These are phyloP conservation scores for Clitarchus hookeri DNA, from an alignment of 2,888 invertebrate genomes.

Conservation along the genomic window DNA sequence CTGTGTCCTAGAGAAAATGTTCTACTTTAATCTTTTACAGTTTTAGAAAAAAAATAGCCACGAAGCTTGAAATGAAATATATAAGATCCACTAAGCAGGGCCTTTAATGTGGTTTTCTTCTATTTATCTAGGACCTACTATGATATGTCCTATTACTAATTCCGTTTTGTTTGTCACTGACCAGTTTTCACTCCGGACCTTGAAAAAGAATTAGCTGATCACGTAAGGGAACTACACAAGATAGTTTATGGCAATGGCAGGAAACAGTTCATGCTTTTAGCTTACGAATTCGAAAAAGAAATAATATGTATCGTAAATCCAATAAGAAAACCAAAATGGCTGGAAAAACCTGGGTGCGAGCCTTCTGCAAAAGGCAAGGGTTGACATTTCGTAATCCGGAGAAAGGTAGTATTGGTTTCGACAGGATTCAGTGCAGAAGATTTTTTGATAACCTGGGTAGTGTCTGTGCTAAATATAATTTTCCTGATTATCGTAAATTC, in stretches of 20 bases:
- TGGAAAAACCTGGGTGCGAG: not conserved
- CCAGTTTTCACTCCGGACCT: not conserved
- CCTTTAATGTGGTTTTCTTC: too few relatives aligned
- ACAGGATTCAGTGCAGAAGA: not conserved
- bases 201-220: conserved; percentile 4
- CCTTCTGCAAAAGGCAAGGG: not conserved
- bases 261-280: conserved; percentile 10
- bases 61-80: too few relatives aligned
- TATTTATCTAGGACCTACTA: too few relatives aligned
- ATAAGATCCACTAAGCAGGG: too few relatives aligned
- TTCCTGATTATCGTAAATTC: not conserved
- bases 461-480: not conserved
- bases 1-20: too few relatives aligned
- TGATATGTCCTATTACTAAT: too few relatives aligned
- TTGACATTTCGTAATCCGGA: not conserved
- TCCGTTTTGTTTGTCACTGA: not conserved
- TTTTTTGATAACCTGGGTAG: conserved; percentile 15
- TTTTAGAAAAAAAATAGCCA: too few relatives aligned
- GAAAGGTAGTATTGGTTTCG: conserved; percentile 8
- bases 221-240: conserved; percentile 15
- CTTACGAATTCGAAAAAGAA: not conserved
- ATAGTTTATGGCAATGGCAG: not conserved
- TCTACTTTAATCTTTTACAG: too few relatives aligned
- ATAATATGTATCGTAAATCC: not conserved
- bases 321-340: not conserved